Percentiles rank a stretch among this genome's conserved stretches.
Conservation (phyloP, 30 jellyfish, hydroid and myxozoan genomes). For the Cassiopea andromeda region DNA sequence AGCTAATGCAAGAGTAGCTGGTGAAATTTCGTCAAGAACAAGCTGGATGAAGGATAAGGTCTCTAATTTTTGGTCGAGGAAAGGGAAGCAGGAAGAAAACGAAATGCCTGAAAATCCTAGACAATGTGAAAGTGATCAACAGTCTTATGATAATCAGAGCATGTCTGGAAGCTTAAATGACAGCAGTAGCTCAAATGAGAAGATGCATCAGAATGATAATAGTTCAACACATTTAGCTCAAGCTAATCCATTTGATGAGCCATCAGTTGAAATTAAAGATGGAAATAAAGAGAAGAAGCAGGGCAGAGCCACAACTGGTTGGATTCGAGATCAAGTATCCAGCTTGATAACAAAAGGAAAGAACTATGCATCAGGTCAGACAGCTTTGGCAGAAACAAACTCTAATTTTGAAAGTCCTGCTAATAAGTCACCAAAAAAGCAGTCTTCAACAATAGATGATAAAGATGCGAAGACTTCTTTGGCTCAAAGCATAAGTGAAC, state of each 20-base stretch:
- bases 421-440: not conserved
- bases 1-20: conserved; percentile 64
- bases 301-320: conserved; percentile 58
- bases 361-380: conserved; percentile 49
- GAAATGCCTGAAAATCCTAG: conserved; percentile 1
- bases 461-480: conserved; percentile 1
- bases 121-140: conserved; percentile 4
- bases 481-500: conserved; percentile 58
- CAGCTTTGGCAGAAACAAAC: not conserved
- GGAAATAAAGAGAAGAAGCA: conserved; percentile 39
- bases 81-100: conserved; percentile 53
- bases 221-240: not conserved
- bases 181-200: not conserved
- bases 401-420: conserved; percentile 6
- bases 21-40: conserved; percentile 57
- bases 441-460: not conserved
- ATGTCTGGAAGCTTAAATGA: not conserved
- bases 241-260: not conserved
- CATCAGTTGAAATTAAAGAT: conserved; percentile 47
- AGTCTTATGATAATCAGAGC: not conserved
- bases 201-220: not conserved
- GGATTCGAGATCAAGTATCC: conserved; percentile 91
- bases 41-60: conserved; percentile 77
- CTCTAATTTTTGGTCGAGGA: conserved; percentile 63
- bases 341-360: conserved; percentile 72